Evolutionary conservation across 2,888 invertebrate species (phyloP).

Genomic region (Luffia ferchaultella): DNA sequence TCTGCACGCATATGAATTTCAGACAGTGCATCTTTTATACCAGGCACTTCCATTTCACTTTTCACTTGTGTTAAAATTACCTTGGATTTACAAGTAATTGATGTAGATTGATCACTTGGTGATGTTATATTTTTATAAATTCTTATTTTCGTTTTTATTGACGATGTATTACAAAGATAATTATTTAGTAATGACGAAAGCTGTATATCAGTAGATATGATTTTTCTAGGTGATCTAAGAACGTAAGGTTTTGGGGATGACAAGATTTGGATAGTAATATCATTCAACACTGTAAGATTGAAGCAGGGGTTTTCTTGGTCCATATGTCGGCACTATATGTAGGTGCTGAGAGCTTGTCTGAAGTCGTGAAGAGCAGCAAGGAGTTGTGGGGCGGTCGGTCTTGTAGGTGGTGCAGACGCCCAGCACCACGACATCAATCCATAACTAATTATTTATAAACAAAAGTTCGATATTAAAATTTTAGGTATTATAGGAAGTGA

Average conservation of each 20-base stretch:
- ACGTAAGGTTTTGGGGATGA: neutral
- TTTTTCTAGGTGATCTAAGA: neutral
- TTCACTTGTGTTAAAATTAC: neutral
- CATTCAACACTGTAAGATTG: neutral
- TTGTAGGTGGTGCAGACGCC: slow-evolving; percentile 68
- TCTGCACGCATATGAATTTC: neutral
- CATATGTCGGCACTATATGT: slow-evolving; percentile 49
- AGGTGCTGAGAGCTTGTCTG: slow-evolving; percentile 74
- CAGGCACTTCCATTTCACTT: neutral
- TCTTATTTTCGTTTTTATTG: too few species aligned
- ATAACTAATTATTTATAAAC: slow-evolving; percentile 48
- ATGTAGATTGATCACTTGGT: too few species aligned
- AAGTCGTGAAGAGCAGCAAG: slow-evolving; percentile 77
- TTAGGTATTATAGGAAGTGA: too few species aligned
- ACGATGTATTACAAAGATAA: too few species aligned
- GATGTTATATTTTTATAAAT: too few species aligned
- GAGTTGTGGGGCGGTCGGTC: slow-evolving; percentile 75
- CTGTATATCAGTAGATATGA: too few species aligned
- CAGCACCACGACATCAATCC: slow-evolving; percentile 81
- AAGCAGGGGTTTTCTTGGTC: neutral
- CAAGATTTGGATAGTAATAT: neutral
- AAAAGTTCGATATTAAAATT: neutral
- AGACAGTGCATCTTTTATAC: neutral
- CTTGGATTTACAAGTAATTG: neutral
- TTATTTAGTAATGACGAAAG: too few species aligned